These are phyloP conservation scores for Intellagama lesueurii DNA, from an alignment of 2,797 vertebrate species.

Conservation along the genomic window DNA sequence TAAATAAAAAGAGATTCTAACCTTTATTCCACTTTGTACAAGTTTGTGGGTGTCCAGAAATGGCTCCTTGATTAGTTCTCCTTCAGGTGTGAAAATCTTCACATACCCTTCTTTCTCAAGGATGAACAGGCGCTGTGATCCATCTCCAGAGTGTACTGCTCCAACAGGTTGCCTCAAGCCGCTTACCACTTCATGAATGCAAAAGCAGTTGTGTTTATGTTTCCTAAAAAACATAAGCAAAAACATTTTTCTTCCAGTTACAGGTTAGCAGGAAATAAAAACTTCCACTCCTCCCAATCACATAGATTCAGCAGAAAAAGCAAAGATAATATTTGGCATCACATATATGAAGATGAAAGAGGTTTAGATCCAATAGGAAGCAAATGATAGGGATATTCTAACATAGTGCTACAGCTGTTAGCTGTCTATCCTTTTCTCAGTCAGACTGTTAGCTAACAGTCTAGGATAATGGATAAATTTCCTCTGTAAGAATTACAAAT, in stretches of 20 bases:
- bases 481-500: not conserved
- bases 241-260: constrained; percentile 37
- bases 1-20: constrained; percentile 77
- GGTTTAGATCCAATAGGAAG: constrained; percentile 23
- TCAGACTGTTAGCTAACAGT: not conserved
- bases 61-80: constrained; percentile 93
- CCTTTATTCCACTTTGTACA: constrained; percentile 98
- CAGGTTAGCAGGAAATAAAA: constrained; percentile 15
- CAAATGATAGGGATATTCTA: not conserved
- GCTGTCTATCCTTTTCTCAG: not conserved
- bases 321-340: not conserved
- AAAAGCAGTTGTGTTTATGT: constrained; percentile 99
- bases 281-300: not conserved
- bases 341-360: not conserved
- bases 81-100: constrained; percentile 89
- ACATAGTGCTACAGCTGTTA: not conserved
- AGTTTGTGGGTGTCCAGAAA: constrained; percentile 98
- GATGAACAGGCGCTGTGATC: constrained; percentile 95
- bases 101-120: constrained; percentile 96
- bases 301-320: not conserved
- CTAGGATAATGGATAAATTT: not conserved
- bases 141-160: constrained; percentile 92
- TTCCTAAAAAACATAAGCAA: constrained; percentile 83
- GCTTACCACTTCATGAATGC: constrained; percentile 92
- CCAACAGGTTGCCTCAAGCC: constrained; percentile 92